Evolutionary conservation across 2,888 invertebrate genomes (phyloP).

Genomic region (Campoletis raptor): DNA sequence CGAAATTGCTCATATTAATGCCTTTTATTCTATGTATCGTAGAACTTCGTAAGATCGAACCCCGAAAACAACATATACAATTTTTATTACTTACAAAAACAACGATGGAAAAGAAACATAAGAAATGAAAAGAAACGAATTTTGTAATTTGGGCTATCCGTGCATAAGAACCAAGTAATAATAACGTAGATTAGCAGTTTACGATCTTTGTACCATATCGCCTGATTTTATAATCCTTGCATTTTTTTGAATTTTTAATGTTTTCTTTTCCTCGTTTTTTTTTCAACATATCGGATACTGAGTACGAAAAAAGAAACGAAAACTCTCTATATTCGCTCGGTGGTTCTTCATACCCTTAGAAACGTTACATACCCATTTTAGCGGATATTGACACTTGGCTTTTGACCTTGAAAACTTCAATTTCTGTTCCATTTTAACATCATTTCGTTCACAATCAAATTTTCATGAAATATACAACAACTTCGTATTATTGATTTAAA

Average conservation of each 20-base stretch:
- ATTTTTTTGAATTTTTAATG: background rate
- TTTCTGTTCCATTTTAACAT: background rate
- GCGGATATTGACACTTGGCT: background rate
- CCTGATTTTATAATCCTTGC: background rate
- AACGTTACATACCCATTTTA: constrained; percentile 32
- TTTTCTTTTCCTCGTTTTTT: constrained; percentile 16
- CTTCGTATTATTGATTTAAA: background rate
- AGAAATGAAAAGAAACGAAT: constrained; percentile 7
- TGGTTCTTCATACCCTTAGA: constrained; percentile 39
- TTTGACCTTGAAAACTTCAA: background rate
- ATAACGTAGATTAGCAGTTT: background rate
- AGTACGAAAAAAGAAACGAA: constrained; percentile 1
- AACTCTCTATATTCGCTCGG: constrained; percentile 21
- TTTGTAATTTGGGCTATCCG: constrained; percentile 1
- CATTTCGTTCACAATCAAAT: background rate
- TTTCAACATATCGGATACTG: constrained; percentile 23
- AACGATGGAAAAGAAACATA: background rate
- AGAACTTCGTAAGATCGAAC: background rate
- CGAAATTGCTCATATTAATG: background rate
- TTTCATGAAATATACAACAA: background rate
- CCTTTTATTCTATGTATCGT: background rate
- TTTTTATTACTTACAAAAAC: constrained; percentile 1
- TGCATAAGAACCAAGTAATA: constrained; percentile 16
- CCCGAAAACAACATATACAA: background rate
- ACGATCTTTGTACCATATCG: background rate